Evolutionary conservation across 2,797 vertebrate genomes (phyloP).

Genomic region (Sandelia bainsii): DNA sequence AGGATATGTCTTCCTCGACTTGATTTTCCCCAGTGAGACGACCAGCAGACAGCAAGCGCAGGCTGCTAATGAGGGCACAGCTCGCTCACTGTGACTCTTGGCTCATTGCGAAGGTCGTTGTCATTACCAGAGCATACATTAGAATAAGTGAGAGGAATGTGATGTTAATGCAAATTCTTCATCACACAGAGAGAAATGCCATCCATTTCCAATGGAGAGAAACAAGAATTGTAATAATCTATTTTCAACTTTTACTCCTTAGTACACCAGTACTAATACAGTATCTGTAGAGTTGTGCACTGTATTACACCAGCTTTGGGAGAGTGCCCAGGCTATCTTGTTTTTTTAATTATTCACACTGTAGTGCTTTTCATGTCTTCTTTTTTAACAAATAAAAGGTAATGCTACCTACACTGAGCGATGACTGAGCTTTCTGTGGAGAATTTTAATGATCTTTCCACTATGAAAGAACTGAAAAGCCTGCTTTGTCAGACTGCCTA

Average conservation of each 20-base stretch:
- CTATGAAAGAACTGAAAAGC: slow-evolving; percentile 28
- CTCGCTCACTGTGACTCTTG: slow-evolving; percentile 10
- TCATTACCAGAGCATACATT: slow-evolving; percentile 20
- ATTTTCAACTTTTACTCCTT: slow-evolving; percentile 11
- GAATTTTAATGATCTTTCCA: slow-evolving; percentile 17
- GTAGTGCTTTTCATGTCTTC: slow-evolving; percentile 12
- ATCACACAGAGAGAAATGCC: not conserved
- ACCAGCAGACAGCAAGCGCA: slow-evolving; percentile 15
- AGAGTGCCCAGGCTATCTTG: not conserved
- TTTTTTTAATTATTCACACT: slow-evolving; percentile 28
- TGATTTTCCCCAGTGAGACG: slow-evolving; percentile 17
- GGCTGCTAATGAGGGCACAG: slow-evolving; percentile 61
- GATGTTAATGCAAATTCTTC: slow-evolving; percentile 15
- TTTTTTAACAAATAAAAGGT: slow-evolving; percentile 34
- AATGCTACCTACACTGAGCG: not conserved
- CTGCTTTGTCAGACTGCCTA: slow-evolving; percentile 19
- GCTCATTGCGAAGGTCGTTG: slow-evolving; percentile 37
- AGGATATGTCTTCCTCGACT: slow-evolving; percentile 21
- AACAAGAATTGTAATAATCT: not conserved
- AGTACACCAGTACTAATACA: slow-evolving; percentile 4
- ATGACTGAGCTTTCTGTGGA: not conserved
- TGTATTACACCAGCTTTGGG: not conserved
- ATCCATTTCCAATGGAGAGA: slow-evolving; percentile 3
- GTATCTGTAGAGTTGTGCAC: not conserved
- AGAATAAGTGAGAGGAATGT: slow-evolving; percentile 23